phyloP scores from a whole-genome alignment of 2,113 vertebrate genomes.

The Lagopus muta region DNA sequence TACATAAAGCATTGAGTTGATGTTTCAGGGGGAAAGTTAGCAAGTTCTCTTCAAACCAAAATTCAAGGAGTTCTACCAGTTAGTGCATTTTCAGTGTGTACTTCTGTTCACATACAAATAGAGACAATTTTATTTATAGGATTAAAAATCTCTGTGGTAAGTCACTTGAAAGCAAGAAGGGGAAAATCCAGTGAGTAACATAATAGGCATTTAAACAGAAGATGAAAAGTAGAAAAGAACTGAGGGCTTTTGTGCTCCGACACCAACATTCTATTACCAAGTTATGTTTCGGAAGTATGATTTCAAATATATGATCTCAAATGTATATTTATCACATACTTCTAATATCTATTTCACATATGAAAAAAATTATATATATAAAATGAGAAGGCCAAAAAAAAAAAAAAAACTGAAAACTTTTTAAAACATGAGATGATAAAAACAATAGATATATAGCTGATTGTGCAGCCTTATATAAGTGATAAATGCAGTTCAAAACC shows the following conservation, averaged over 20 bases:
- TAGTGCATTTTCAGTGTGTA: background rate
- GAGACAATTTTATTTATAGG: background rate
- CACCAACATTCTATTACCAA: background rate
- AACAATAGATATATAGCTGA: background rate
- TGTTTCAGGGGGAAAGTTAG: background rate
- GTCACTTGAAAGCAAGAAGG: background rate
- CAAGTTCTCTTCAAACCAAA: background rate
- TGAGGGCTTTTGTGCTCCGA: background rate
- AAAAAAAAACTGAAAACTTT: background rate
- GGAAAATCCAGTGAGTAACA: background rate
- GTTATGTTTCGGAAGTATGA: background rate
- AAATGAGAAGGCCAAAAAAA: accelerated
- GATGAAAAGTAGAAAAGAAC: background rate
- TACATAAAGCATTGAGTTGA: background rate
- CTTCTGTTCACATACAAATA: background rate
- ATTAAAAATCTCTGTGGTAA: background rate
- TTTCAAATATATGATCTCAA: background rate
- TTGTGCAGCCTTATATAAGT: background rate
- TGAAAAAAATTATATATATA: background rate
- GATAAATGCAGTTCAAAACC: constrained; percentile 7
- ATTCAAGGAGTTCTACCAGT: background rate
- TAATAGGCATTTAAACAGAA: background rate
- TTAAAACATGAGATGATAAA: background rate
- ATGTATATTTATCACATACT: background rate
- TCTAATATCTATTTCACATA: background rate